These are phyloP conservation scores for Papilio glaucus DNA, from an alignment of 1,140 invertebrate genomes.

Conservation along the genomic window DNA sequence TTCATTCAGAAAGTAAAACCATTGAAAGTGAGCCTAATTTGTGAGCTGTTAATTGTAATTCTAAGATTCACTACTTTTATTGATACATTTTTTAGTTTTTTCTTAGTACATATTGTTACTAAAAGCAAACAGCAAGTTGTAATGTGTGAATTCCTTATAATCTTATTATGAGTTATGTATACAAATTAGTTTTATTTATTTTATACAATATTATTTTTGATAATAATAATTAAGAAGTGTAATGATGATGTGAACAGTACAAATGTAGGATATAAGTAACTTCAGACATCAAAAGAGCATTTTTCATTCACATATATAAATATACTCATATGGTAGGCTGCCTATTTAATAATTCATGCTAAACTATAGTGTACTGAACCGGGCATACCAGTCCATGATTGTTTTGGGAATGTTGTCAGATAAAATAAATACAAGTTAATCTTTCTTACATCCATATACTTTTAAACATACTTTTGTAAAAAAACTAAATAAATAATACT, in stretches of 20 bases:
- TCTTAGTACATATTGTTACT: slow-evolving; percentile 14
- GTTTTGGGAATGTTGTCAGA: not conserved
- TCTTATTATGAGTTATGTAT: not conserved
- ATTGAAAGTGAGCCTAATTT: slow-evolving; percentile 43
- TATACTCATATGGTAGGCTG: too few species aligned
- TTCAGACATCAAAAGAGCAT: not conserved
- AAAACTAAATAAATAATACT: not conserved
- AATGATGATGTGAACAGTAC: too few species aligned
- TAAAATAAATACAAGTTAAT: not conserved
- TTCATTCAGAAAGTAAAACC: slow-evolving; percentile 59
- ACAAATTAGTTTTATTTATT: not conserved
- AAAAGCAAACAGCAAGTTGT: slow-evolving; percentile 8
- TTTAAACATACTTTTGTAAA: not conserved
- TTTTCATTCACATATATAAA: not conserved
- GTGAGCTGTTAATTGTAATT: not conserved
- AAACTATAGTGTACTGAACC: too few species aligned
- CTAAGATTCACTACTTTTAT: not conserved
- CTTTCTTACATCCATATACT: not conserved
- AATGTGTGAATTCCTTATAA: not conserved
- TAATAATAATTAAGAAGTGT: not conserved
- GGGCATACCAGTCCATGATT: not conserved
- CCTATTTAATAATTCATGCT: too few species aligned
- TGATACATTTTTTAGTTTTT: not conserved
- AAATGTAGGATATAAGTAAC: not conserved
- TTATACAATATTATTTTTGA: not conserved